phyloP scores from a whole-genome alignment of 2,113 vertebrate species.

The Clinocottus analis region DNA sequence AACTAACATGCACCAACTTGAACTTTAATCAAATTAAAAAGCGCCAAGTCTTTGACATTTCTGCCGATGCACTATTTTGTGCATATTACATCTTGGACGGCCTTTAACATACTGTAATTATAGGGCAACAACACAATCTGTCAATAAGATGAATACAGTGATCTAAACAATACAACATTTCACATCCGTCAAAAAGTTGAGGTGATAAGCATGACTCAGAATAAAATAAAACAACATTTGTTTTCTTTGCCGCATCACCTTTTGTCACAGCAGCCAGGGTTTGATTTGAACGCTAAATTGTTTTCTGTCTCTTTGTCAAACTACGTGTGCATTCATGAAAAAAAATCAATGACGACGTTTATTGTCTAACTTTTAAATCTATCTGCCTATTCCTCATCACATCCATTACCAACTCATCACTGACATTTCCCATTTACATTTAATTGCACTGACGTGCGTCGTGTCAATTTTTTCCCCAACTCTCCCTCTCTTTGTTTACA shows the following conservation, averaged over 20 bases:
- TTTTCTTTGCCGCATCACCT: background rate
- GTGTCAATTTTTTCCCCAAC: background rate
- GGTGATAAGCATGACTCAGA: background rate
- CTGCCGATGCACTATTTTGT: background rate
- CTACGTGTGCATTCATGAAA: background rate
- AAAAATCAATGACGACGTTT: background rate
- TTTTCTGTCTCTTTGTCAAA: background rate
- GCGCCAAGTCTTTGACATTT: background rate
- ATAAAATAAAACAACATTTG: background rate
- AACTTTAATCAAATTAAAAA: background rate
- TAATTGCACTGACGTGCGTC: background rate
- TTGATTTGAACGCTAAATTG: background rate
- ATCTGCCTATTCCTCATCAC: background rate
- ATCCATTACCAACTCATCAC: background rate
- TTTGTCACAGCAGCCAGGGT: background rate
- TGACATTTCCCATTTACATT: background rate
- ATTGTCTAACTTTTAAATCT: background rate
- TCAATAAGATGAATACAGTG: background rate
- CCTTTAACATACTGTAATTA: background rate
- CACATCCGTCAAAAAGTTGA: background rate
- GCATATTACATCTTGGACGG: background rate
- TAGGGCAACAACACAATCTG: background rate
- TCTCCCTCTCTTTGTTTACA: slow-evolving; percentile 42
- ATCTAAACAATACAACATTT: background rate
- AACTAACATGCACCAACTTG: background rate